Percentiles rank a stretch among this genome's conserved stretches.
phyloP scores from a whole-genome alignment of 2,113 vertebrate genomes.

The Oceanites oceanicus region DNA sequence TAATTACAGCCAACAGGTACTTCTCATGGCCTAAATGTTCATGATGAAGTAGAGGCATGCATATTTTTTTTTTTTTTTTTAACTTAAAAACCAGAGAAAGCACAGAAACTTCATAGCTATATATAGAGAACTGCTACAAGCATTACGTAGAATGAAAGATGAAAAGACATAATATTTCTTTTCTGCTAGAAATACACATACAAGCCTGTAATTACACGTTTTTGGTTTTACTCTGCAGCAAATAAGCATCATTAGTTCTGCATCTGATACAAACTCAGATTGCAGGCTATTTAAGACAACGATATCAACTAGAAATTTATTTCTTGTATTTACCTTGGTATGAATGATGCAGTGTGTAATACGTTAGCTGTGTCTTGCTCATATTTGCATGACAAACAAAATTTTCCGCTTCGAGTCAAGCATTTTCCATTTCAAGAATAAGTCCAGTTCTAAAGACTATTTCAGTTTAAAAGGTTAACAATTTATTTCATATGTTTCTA shows the following conservation, averaged over 20 bases:
- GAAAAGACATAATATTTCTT: neutral
- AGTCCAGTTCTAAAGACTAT: neutral
- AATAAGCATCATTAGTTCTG: constrained; percentile 5
- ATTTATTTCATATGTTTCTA: neutral
- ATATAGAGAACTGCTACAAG: neutral
- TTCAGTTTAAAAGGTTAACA: neutral
- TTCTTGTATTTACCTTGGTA: neutral
- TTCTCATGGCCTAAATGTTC: neutral
- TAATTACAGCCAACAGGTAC: neutral
- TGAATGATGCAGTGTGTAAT: neutral
- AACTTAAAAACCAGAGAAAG: neutral
- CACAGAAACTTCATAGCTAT: neutral
- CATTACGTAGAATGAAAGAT: neutral
- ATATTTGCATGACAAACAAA: constrained; percentile 38
- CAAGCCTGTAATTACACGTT: neutral
- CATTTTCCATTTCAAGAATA: neutral
- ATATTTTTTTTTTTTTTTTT: no score
- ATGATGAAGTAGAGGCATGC: neutral
- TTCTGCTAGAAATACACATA: neutral
- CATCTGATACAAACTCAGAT: neutral
- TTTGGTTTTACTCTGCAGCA: neutral
- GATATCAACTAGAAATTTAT: neutral
- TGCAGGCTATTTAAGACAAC: neutral
- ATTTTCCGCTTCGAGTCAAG: neutral
- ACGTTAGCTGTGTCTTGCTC: neutral